phyloP scores from a whole-genome alignment of 2,113 vertebrate genomes.

The Colius striatus region DNA sequence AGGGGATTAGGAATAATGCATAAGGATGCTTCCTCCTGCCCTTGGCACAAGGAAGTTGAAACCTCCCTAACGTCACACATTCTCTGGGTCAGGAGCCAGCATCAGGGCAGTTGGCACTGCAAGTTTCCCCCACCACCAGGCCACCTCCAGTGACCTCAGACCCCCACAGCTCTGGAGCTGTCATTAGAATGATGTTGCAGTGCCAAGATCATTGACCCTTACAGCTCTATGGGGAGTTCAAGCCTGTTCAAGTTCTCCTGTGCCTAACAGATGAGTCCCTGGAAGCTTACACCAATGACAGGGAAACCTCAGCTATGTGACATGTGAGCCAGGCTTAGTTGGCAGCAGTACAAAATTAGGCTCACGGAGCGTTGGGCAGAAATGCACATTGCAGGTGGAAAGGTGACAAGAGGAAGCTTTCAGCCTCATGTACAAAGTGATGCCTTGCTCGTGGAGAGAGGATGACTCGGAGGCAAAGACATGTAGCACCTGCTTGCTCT shows the following conservation, averaged over 20 bases:
- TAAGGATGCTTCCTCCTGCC: not conserved
- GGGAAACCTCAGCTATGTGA: conserved; percentile 4
- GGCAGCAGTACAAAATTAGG: not conserved
- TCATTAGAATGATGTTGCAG: not conserved
- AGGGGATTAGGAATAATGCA: not conserved
- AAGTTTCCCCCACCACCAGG: not conserved
- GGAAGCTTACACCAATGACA: not conserved
- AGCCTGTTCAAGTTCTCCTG: not conserved
- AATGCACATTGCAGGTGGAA: not conserved
- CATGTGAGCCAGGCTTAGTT: not conserved
- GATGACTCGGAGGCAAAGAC: not conserved
- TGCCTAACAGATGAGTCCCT: not conserved
- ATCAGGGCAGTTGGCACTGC: not conserved
- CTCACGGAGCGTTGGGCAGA: not conserved
- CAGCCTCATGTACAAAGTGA: accelerated
- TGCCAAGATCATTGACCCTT: not conserved
- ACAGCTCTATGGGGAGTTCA: not conserved
- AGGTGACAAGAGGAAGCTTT: not conserved
- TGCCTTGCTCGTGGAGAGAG: not conserved
- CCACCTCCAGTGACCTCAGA: not conserved
- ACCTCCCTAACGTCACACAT: not conserved
- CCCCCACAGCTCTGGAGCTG: not conserved
- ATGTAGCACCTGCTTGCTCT: accelerated
- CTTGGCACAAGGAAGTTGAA: not conserved
- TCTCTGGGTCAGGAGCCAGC: not conserved